phyloP scores from a whole-genome alignment of 2,797 vertebrate species.

The Takifugu rubripes region DNA sequence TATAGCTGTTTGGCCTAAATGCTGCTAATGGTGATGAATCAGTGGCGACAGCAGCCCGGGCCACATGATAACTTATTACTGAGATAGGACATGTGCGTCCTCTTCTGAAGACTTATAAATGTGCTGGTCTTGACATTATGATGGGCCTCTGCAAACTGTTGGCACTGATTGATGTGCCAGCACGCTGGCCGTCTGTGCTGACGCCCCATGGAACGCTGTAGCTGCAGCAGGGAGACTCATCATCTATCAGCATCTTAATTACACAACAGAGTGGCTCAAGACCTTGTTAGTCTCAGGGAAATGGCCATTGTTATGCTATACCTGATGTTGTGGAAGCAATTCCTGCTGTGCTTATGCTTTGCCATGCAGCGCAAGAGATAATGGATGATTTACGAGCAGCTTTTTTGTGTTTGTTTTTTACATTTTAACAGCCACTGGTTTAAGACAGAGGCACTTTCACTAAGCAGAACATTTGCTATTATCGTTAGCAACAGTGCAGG shows the following conservation, averaged over 20 bases:
- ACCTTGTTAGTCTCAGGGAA: constrained; percentile 65
- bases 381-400: constrained; percentile 66
- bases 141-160: constrained; percentile 74
- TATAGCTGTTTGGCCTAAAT: constrained; percentile 53
- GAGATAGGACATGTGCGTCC: constrained; percentile 55
- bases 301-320: constrained; percentile 62
- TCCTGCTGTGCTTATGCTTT: constrained; percentile 59
- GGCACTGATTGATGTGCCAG: constrained; percentile 75
- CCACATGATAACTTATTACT: constrained; percentile 71
- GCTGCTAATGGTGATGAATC: constrained; percentile 74
- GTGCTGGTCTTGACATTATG: constrained; percentile 70
- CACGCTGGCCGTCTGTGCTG: constrained; percentile 41
- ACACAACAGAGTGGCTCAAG: constrained; percentile 57
- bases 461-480: constrained; percentile 26
- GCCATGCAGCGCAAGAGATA: constrained; percentile 54
- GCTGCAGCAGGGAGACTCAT: constrained; percentile 55
- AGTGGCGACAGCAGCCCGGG: constrained; percentile 57
- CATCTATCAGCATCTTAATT: constrained; percentile 74
- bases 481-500: constrained; percentile 4
- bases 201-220: constrained; percentile 50
- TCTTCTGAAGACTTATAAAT: constrained; percentile 75
- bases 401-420: constrained; percentile 16
- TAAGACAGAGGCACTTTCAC: constrained; percentile 31
- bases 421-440: constrained; percentile 19
- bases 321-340: constrained; percentile 54